These are phyloP conservation scores for Campoletis raptor DNA, from an alignment of 2,888 invertebrate genomes.

Conservation along the genomic window DNA sequence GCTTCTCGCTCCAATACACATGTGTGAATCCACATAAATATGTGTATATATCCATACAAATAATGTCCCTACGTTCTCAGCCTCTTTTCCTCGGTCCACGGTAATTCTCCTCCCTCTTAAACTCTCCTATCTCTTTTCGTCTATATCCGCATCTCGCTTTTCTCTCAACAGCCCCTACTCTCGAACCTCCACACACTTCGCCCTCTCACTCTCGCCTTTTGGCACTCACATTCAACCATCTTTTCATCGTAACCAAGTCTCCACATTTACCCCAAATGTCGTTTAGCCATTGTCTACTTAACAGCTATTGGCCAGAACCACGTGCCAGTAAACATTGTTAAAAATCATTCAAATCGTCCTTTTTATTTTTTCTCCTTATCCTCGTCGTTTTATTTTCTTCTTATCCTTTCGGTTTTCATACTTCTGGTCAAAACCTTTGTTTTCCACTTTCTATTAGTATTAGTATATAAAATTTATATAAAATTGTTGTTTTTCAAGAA, in stretches of 20 bases:
- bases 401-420: neutral
- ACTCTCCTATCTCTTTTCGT: conserved; percentile 43
- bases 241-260: neutral
- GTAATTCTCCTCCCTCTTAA: conserved; percentile 61
- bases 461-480: neutral
- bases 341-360: neutral
- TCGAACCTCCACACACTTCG: neutral
- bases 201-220: conserved; percentile 32
- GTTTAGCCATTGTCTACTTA: neutral
- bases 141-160: conserved; percentile 39
- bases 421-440: neutral
- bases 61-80: conserved; percentile 41
- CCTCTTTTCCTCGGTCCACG: conserved; percentile 68
- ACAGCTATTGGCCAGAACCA: conserved; percentile 14
- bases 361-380: neutral
- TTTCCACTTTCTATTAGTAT: neutral
- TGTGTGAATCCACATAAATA: conserved; percentile 32
- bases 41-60: conserved; percentile 17
- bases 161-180: conserved; percentile 47
- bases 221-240: conserved; percentile 9
- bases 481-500: neutral
- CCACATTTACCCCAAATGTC: neutral
- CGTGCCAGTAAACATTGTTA: neutral
- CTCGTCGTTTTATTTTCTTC: too few relatives aligned
- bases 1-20: conserved; percentile 50